Evolutionary conservation across 2,888 invertebrate species (phyloP).

Genomic region (Agriopis aurantiaria): DNA sequence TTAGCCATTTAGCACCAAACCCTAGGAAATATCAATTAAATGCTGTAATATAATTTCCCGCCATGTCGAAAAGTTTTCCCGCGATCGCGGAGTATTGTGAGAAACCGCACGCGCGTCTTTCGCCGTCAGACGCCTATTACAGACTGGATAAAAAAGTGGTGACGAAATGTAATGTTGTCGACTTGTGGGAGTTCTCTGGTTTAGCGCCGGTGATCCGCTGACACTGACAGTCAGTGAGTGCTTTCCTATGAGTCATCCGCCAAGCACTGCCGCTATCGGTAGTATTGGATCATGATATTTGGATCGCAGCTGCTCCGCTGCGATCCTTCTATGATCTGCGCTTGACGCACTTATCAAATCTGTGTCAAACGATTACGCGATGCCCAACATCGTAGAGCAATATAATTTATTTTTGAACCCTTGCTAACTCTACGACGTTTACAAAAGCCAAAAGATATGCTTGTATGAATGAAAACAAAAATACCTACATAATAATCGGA

Average conservation of each 20-base stretch:
- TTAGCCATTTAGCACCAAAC: conserved; percentile 33
- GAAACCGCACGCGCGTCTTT: conserved; percentile 55
- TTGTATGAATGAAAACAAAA: conserved; percentile 71
- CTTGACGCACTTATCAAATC: conserved; percentile 17
- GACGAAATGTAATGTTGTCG: conserved; percentile 49
- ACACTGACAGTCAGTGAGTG: conserved; percentile 40
- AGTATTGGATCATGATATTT: conserved; percentile 20
- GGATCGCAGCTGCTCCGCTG: conserved; percentile 20
- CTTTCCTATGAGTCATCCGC: conserved; percentile 46
- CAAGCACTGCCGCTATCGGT: conserved; percentile 43
- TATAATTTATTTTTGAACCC: background rate
- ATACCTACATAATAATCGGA: conserved; percentile 51
- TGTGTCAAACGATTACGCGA: conserved; percentile 22
- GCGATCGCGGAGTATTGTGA: conserved; percentile 56
- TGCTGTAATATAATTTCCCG: conserved; percentile 62
- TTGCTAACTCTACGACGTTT: background rate
- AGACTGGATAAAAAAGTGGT: conserved; percentile 44
- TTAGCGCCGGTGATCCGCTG: conserved; percentile 48
- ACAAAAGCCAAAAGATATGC: conserved; percentile 27
- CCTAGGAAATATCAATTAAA: conserved; percentile 25
- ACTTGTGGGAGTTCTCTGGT: conserved; percentile 52
- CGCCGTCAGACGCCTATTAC: conserved; percentile 57
- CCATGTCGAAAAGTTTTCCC: conserved; percentile 76
- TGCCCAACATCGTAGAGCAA: background rate
- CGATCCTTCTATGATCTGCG: conserved; percentile 7